Percentiles rank a stretch among this genome's conserved stretches.
These are phyloP conservation scores for Salminus brasiliensis DNA, from an alignment of 2,113 vertebrate genomes.

Conservation along the genomic window DNA sequence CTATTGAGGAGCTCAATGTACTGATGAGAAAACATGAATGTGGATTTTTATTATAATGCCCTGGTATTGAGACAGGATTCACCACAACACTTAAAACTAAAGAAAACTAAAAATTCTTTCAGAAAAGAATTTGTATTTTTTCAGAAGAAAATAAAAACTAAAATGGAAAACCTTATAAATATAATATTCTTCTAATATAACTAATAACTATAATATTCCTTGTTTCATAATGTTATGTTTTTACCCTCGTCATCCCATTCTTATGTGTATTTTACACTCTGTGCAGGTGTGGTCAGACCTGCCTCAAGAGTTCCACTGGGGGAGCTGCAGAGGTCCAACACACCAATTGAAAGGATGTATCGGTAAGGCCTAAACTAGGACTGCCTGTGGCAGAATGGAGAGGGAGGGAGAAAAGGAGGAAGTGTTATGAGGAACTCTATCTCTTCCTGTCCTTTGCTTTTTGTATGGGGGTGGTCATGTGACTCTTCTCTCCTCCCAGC, in stretches of 20 bases:
- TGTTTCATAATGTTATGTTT: neutral
- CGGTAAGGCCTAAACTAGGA: slow-evolving; percentile 80
- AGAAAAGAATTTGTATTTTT: too few relatives aligned
- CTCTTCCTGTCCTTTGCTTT: slow-evolving; percentile 63
- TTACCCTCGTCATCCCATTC: neutral
- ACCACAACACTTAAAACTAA: too few relatives aligned
- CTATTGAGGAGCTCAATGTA: too few relatives aligned
- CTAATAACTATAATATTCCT: too few relatives aligned
- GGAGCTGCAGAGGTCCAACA: slow-evolving; percentile 83
- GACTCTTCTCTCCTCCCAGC: slow-evolving; percentile 25
- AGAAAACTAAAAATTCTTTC: too few relatives aligned
- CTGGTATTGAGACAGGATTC: too few relatives aligned
- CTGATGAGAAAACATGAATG: too few relatives aligned
- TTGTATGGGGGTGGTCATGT: slow-evolving; percentile 52
- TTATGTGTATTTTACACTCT: neutral
- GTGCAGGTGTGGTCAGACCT: slow-evolving; percentile 80
- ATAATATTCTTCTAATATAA: too few relatives aligned
- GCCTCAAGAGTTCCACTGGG: slow-evolving; percentile 79
- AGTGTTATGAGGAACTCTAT: slow-evolving; percentile 52
- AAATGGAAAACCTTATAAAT: too few relatives aligned
- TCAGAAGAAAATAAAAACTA: too few relatives aligned
- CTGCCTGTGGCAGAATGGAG: neutral
- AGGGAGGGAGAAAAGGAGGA: slow-evolving; percentile 17
- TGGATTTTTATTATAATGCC: too few relatives aligned
- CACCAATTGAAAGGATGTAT: slow-evolving; percentile 86